phyloP scores from a whole-genome alignment of 2,113 vertebrate species.

The Scopus umbretta region DNA sequence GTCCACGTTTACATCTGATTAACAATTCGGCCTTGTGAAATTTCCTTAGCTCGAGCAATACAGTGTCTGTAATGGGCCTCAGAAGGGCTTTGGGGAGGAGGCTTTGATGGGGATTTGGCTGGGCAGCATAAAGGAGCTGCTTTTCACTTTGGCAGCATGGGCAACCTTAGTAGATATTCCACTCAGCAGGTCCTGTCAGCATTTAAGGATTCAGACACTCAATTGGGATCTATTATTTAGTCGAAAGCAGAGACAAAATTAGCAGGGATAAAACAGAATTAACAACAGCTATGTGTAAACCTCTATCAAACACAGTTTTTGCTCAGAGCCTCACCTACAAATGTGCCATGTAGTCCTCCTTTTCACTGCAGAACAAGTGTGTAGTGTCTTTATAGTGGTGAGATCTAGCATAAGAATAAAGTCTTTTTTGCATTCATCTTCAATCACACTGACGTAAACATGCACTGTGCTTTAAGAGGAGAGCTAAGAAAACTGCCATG shows the following conservation, averaged over 20 bases:
- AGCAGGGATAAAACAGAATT: constrained; percentile 18
- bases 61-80: background rate
- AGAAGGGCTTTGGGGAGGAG: background rate
- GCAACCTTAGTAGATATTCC: background rate
- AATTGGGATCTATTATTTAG: background rate
- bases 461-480: background rate
- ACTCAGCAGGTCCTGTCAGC: background rate
- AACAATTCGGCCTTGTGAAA: background rate
- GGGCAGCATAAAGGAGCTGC: background rate
- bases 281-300: background rate
- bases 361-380: background rate
- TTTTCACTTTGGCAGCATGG: background rate
- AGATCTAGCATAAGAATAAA: background rate
- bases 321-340: constrained; percentile 10
- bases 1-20: background rate
- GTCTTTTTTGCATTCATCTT: background rate
- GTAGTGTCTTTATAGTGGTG: background rate
- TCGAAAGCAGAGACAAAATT: background rate
- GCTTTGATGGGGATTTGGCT: background rate
- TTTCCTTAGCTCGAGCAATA: background rate
- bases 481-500: background rate
- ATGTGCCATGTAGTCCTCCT: background rate
- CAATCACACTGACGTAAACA: background rate
- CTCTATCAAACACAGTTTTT: background rate
- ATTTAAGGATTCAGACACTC: background rate